Conservation (phyloP, 2,888 invertebrate species). For the Biston betularia region DNA sequence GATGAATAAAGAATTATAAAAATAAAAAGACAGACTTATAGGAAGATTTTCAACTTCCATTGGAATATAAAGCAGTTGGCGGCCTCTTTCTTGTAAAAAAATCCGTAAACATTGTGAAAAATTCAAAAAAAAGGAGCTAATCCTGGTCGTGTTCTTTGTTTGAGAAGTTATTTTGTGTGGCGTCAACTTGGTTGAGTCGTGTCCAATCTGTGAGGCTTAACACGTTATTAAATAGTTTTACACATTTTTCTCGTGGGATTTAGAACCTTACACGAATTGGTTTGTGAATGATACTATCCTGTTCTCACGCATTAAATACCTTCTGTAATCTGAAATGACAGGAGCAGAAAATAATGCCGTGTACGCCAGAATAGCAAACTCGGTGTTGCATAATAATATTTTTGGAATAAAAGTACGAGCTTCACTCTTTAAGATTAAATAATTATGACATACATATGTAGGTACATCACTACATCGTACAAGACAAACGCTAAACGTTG, state of each 20-base stretch:
- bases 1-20: no score
- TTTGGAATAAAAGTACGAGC: slow-evolving; percentile 38
- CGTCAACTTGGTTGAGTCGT: no score
- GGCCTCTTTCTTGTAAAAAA: no score
- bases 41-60: no score
- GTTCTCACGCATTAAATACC: background rate
- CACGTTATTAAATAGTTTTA: no score
- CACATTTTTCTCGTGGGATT: background rate
- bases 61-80: no score
- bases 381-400: background rate
- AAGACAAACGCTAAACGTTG: slow-evolving; percentile 11
- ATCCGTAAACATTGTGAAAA: no score
- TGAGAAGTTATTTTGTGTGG: no score
- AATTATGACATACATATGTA: slow-evolving; percentile 3
- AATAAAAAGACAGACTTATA: no score
- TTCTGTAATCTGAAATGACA: background rate
- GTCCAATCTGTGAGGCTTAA: no score
- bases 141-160: no score
- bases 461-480: slow-evolving; percentile 1
- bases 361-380: background rate
- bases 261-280: background rate
- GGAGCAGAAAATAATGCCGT: background rate
- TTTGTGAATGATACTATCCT: background rate
- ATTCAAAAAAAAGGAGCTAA: no score
- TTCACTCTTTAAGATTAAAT: slow-evolving; percentile 41